These are phyloP conservation scores for Drosophila serrata DNA, from an alignment of 1,140 invertebrate species.

Conservation along the genomic window DNA sequence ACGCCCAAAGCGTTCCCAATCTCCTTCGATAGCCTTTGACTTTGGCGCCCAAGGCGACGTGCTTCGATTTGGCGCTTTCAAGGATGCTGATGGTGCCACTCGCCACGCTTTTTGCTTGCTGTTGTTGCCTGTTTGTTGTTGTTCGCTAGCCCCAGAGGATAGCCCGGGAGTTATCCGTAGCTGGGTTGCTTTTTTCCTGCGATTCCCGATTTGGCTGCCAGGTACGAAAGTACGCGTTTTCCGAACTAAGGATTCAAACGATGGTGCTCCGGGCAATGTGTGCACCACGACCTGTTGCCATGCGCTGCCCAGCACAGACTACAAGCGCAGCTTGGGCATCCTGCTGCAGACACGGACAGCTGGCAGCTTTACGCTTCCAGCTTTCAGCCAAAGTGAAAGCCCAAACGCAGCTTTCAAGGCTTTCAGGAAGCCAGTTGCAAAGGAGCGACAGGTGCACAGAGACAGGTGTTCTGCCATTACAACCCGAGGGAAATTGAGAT, in stretches of 20 bases:
- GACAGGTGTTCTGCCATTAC: neutral
- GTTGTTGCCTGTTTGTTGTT: neutral
- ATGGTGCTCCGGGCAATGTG: slow-evolving; percentile 20
- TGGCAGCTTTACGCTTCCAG: slow-evolving; percentile 2
- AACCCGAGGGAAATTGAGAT: neutral
- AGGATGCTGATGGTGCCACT: slow-evolving; percentile 18
- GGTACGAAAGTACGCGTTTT: slow-evolving; percentile 11
- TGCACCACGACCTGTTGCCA: slow-evolving; percentile 51
- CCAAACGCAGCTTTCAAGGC: slow-evolving; percentile 17
- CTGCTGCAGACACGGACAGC: neutral
- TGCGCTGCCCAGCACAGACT: slow-evolving; percentile 49
- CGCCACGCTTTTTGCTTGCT: neutral
- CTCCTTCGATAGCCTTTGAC: slow-evolving; percentile 13
- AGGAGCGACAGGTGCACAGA: slow-evolving; percentile 14
- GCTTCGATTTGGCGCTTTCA: slow-evolving; percentile 7
- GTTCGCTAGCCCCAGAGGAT: neutral
- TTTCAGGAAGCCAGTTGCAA: neutral
- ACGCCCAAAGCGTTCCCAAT: slow-evolving; percentile 12
- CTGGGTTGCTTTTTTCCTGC: neutral
- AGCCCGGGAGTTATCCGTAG: neutral
- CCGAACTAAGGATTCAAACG: neutral
- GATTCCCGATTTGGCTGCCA: neutral
- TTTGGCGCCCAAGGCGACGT: slow-evolving; percentile 31
- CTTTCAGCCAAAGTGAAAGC: slow-evolving; percentile 32
- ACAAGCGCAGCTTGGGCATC: neutral